Evolutionary conservation across 2,113 vertebrate genomes (phyloP).

Genomic region (chimpanzee (Pan troglodytes)): NHGRI_mPanTro3-v2.1_pri NC_072404.2:51174001-51174500

Average conservation of each 20-base stretch:
- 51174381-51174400: not conserved
- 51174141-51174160: not conserved
- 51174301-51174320: not conserved
- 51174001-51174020: not conserved
- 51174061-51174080: not conserved
- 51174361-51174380: not conserved
- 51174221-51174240: not conserved
- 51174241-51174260: not conserved
- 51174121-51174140: not conserved
- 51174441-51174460: not conserved
- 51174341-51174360: not conserved
- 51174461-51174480: not conserved
- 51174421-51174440: not conserved
- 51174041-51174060: not conserved
- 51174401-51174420: not conserved
- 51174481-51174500: not conserved
- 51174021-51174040: not conserved
- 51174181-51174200: not conserved
- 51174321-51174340: not conserved
- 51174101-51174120: not conserved
- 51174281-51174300: not conserved
- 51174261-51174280: not conserved
- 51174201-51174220: not conserved
- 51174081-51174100: not conserved
- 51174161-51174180: not conserved